Percentiles rank a stretch among this genome's conserved stretches.
Evolutionary conservation across 2,797 vertebrate species (phyloP).

Genomic region (Pangasius krempfi): DNA sequence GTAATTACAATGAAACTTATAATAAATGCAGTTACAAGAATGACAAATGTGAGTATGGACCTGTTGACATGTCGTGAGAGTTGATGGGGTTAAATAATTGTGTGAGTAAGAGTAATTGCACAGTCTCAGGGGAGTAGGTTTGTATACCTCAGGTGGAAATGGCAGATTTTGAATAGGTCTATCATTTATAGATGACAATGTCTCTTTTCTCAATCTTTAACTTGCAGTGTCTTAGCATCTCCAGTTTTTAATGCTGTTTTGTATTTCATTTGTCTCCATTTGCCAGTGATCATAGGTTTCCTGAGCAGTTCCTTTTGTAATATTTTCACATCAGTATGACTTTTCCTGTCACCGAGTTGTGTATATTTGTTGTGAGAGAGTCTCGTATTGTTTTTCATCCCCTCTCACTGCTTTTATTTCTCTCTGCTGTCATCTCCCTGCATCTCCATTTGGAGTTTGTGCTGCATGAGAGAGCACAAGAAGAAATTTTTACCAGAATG

Average conservation of each 20-base stretch:
- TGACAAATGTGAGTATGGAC: neutral
- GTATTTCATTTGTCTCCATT: neutral
- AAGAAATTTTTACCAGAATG: conserved; percentile 71
- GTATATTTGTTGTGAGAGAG: neutral
- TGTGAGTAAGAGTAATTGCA: neutral
- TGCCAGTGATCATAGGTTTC: neutral
- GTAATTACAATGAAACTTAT: neutral
- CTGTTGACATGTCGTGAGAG: neutral
- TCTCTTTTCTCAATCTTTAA: neutral
- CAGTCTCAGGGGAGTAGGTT: neutral
- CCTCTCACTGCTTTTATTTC: conserved; percentile 16
- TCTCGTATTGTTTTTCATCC: conserved; percentile 32
- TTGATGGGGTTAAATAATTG: neutral
- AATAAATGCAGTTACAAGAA: neutral
- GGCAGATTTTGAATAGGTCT: neutral
- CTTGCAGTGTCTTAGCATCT: neutral
- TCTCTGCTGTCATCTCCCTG: conserved; percentile 25
- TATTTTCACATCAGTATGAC: neutral
- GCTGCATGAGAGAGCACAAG: conserved; percentile 57
- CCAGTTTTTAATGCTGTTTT: neutral
- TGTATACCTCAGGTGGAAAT: neutral
- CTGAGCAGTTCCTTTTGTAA: neutral
- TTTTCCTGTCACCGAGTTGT: neutral
- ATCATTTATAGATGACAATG: neutral
- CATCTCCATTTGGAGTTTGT: conserved; percentile 64